Conservation (phyloP, 2,113 vertebrate species). For the Eidolon helvum region DNA sequence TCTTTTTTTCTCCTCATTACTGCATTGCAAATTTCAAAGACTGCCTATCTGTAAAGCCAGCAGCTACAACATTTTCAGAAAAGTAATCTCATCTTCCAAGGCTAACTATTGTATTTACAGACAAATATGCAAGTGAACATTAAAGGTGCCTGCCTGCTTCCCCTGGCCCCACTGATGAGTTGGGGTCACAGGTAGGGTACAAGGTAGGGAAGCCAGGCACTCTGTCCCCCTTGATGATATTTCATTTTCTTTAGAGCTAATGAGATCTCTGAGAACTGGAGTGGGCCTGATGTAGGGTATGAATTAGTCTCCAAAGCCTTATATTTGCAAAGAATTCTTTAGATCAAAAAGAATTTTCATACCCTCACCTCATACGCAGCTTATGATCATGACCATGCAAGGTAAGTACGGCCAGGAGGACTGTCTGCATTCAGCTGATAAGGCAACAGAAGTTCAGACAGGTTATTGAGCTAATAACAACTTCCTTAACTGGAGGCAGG, state of each 20-base stretch:
- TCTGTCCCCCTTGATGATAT: not conserved
- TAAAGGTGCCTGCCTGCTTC: not conserved
- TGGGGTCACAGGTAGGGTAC: not conserved
- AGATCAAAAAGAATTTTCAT: not conserved
- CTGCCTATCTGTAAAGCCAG: slow-evolving; percentile 70
- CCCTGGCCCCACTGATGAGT: not conserved
- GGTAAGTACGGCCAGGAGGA: not conserved
- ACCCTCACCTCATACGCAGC: not conserved
- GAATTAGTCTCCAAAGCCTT: not conserved
- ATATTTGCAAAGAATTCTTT: not conserved
- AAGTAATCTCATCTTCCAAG: slow-evolving; percentile 68
- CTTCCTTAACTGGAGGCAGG: not conserved
- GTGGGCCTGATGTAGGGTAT: not conserved
- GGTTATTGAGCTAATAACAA: not conserved
- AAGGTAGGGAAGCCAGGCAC: not conserved
- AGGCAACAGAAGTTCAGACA: not conserved
- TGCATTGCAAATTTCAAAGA: slow-evolving; percentile 69
- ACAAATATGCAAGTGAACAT: slow-evolving; percentile 65
- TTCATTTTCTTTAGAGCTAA: not conserved
- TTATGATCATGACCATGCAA: not conserved
- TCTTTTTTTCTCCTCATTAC: slow-evolving; percentile 73
- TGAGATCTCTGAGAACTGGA: not conserved
- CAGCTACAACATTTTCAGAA: slow-evolving; percentile 78
- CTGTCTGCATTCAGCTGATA: not conserved
- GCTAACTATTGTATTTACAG: slow-evolving; percentile 76